A percentile compares a stretch with the other conserved stretches of the same genome.
phyloP scores from a whole-genome alignment of 2,797 vertebrate genomes.

The Garrulus glandarius region DNA sequence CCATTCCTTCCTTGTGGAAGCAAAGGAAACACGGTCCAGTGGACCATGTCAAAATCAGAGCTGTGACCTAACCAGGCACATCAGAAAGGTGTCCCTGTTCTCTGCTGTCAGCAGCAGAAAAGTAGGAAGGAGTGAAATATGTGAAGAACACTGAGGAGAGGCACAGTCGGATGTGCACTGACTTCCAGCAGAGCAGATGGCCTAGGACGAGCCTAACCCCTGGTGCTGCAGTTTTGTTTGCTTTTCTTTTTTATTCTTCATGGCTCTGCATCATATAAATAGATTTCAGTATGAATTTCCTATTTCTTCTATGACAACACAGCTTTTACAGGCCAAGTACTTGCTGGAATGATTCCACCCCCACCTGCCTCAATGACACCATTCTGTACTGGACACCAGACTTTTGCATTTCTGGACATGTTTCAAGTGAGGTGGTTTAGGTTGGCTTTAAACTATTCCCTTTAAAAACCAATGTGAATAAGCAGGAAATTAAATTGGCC shows the following conservation, averaged over 20 bases:
- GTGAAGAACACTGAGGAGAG: background rate
- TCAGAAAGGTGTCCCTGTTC: background rate
- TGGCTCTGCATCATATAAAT: background rate
- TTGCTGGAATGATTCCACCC: background rate
- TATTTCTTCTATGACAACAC: background rate
- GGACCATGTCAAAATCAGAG: background rate
- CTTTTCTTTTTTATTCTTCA: background rate
- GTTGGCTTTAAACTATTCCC: conserved; percentile 37
- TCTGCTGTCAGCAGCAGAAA: background rate
- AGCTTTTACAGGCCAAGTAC: background rate
- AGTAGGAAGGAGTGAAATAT: background rate
- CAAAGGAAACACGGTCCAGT: background rate
- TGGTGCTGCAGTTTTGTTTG: background rate
- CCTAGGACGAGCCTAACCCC: background rate
- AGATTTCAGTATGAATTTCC: background rate
- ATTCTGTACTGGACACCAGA: background rate
- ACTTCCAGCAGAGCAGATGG: background rate
- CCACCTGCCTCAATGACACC: conserved; percentile 25
- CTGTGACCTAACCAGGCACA: background rate
- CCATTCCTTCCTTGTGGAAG: background rate
- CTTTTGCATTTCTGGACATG: conserved; percentile 25
- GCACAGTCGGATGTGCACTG: background rate
- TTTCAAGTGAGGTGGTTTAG: conserved; percentile 42
- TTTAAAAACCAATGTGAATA: background rate
- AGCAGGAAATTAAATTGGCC: conserved; percentile 55